Conservation (phyloP, 2,797 vertebrate genomes). For the Premnoplex brunnescens region DNA sequence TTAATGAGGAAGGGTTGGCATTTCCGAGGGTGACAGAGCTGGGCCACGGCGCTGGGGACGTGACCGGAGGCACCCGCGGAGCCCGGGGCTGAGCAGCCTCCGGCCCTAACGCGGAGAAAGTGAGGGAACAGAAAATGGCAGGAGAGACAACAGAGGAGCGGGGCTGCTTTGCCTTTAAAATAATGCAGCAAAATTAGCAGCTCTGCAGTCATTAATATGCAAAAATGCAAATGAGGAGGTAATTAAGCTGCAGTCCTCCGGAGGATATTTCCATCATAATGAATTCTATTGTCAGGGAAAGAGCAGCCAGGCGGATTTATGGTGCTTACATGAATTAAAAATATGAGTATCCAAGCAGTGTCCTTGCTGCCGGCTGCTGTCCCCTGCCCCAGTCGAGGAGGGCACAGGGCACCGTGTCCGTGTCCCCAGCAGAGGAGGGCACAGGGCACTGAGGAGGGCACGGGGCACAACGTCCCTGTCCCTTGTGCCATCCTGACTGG, state of each 20-base stretch:
- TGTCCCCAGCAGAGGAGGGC: not conserved
- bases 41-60: accelerated
- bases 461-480: not conserved
- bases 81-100: not conserved
- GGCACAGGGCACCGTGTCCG: not conserved
- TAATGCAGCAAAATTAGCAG: slow-evolving; percentile 74
- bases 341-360: slow-evolving; percentile 3
- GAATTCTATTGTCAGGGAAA: slow-evolving; percentile 69
- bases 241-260: slow-evolving; percentile 82
- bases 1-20: not conserved
- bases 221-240: slow-evolving; percentile 97
- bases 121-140: not conserved
- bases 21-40: not conserved
- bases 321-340: slow-evolving; percentile 67
- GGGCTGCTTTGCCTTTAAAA: slow-evolving; percentile 66
- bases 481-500: not conserved
- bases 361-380: not conserved
- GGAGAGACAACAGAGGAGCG: not conserved
- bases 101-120: not conserved
- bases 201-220: slow-evolving; percentile 95
- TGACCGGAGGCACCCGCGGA: not conserved
- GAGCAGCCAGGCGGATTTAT: slow-evolving; percentile 65
- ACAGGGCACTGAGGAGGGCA: not conserved
- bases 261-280: slow-evolving; percentile 72
- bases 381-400: not conserved